These are phyloP conservation scores for Argyrosomus japonicus DNA, from an alignment of 2,113 vertebrate genomes.

Conservation along the genomic window DNA sequence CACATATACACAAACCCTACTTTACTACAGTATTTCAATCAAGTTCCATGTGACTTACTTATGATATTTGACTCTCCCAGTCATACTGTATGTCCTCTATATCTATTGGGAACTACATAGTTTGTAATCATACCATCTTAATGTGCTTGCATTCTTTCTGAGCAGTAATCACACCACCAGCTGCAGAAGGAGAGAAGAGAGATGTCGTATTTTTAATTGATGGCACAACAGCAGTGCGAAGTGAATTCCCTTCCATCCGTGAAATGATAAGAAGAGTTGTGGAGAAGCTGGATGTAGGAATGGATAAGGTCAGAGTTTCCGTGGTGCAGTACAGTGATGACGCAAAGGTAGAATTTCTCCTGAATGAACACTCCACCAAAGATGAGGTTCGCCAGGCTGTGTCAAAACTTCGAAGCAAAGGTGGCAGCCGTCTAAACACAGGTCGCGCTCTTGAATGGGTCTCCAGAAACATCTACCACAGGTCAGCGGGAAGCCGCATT, in stretches of 20 bases:
- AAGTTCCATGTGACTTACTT: neutral
- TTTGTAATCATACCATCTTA: neutral
- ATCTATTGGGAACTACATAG: neutral
- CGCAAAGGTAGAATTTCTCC: constrained; percentile 87
- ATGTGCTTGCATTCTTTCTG: constrained; percentile 48
- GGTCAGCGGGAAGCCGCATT: constrained; percentile 92
- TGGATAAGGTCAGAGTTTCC: constrained; percentile 88
- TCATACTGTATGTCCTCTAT: neutral
- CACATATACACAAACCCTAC: neutral
- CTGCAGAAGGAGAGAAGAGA: constrained; percentile 81
- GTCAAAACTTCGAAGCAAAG: constrained; percentile 83
- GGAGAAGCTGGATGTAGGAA: constrained; percentile 88
- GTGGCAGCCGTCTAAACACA: constrained; percentile 87
- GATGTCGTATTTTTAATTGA: constrained; percentile 96
- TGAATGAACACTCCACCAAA: constrained; percentile 90
- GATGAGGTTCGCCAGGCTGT: constrained; percentile 88
- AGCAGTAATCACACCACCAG: constrained; percentile 50
- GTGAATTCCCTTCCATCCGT: constrained; percentile 87
- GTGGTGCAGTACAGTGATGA: constrained; percentile 95
- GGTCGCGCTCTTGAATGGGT: constrained; percentile 92
- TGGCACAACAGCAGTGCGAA: constrained; percentile 83
- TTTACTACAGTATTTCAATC: neutral
- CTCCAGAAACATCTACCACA: constrained; percentile 90
- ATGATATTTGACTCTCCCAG: neutral
- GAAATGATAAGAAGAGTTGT: constrained; percentile 89